Conservation (phyloP, 2,888 invertebrate species). For the Synanthedon andrenaeformis region DNA sequence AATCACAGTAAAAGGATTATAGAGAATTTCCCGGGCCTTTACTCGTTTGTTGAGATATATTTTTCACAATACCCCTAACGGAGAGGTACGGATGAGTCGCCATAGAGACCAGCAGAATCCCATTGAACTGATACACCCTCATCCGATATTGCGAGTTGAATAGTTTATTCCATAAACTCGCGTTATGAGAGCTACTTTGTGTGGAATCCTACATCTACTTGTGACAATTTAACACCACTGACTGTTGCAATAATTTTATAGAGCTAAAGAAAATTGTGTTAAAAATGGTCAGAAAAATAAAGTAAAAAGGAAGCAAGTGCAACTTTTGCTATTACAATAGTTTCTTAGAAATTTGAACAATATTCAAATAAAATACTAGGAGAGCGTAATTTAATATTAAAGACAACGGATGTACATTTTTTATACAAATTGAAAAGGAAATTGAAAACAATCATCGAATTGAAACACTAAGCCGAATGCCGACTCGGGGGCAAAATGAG, state of each 20-base stretch:
- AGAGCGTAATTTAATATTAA: no score
- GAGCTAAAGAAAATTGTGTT: no score
- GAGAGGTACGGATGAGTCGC: slow-evolving; percentile 35
- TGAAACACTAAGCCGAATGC: slow-evolving; percentile 48
- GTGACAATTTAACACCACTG: no score
- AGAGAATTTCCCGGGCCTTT: slow-evolving; percentile 16
- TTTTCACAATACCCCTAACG: slow-evolving; percentile 18
- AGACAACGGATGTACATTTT: slow-evolving; percentile 2
- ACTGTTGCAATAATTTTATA: no score
- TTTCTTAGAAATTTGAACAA: no score
- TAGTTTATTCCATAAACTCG: slow-evolving; percentile 49
- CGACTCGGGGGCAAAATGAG: slow-evolving; percentile 27
- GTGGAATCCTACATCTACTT: background rate
- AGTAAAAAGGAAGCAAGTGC: no score
- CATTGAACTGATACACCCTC: slow-evolving; percentile 52
- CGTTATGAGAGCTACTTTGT: slow-evolving; percentile 30
- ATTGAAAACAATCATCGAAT: slow-evolving; percentile 50
- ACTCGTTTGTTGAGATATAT: slow-evolving; percentile 15
- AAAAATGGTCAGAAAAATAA: no score
- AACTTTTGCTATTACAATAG: no score
- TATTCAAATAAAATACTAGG: no score
- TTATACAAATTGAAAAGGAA: slow-evolving; percentile 21
- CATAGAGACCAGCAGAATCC: slow-evolving; percentile 50
- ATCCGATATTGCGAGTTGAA: slow-evolving; percentile 56
- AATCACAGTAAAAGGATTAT: slow-evolving; percentile 20